Base-by-base conservation (phyloP, 2,113 vertebrate species). In the Cochlearius cochlearius region DNA sequence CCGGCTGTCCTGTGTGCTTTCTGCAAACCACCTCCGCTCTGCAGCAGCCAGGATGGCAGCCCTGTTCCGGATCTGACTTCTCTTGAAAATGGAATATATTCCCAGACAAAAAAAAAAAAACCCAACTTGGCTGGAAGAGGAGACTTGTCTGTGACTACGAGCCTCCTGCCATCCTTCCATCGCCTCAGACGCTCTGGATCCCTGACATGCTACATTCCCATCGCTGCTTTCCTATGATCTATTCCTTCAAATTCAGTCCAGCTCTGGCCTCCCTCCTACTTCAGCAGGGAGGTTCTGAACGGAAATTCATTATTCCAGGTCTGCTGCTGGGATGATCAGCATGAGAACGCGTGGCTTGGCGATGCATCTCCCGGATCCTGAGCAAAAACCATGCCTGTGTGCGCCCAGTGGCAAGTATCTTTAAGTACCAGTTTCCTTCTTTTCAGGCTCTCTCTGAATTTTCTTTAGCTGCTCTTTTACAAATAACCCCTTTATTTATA, bases 271-370 rank as follows among this genome's bases (percentile, higher is more conserved):
- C 60, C 30, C 43, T 72, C 39, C 27, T 50, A 21, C 66, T 59
- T 66, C 60, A 68, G 30, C n/a, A 55, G 21, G 13, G 22, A 62
- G 60, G 27, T 86, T 74, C 25, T 47, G 83, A 74, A 62, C 17
- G 55, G 23, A 62, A 59, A 32, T 13, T 29, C 10, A 8, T 60
- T 68, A 53, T 60, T 41, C 20, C 39, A 22, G 29, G 15, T 52
- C 50, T 72, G 25, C 18, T 43, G 5, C 50, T 4, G 7, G 26
- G 38, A 22, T 79, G 53, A 55, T 26, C 25, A n/a, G 8, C 29
- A 4, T 20, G 38, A n/a, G 34, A 59, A 53, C 1, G 1, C 7
- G 1, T 19, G 47, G n/a, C 60, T 73, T 2, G 1, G 66, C 66
- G 26, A 15, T 5, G 15, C 41, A 21, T 6, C n/a, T 64, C 38